Conservation (phyloP, 2,797 vertebrate genomes). For the Tangara arthus region DNA sequence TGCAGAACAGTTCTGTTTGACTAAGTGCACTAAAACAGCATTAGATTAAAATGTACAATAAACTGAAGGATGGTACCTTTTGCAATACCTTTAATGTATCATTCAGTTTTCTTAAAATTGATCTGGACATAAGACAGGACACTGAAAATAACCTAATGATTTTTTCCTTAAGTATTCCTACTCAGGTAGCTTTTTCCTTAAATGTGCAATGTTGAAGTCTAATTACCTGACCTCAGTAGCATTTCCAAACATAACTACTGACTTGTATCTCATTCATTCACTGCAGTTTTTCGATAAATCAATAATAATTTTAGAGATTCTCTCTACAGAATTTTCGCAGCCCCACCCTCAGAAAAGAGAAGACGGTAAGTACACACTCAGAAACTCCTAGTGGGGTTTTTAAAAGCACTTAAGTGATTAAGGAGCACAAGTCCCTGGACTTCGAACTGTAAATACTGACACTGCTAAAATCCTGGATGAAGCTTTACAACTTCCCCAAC, state of each 20-base stretch:
- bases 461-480: not conserved
- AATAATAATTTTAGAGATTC: not conserved
- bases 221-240: not conserved
- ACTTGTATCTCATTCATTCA: not conserved
- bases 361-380: not conserved
- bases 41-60: not conserved
- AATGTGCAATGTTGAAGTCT: not conserved
- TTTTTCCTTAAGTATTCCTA: not conserved
- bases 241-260: not conserved
- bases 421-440: constrained; percentile 6
- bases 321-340: not conserved
- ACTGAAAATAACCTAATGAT: not conserved
- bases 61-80: not conserved
- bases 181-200: not conserved
- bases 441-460: constrained; percentile 36
- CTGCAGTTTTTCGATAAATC: not conserved
- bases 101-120: not conserved
- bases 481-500: not conserved
- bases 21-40: not conserved
- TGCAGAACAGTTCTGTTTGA: not conserved
- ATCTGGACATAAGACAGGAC: not conserved
- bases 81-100: not conserved
- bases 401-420: constrained; percentile 8
- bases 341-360: not conserved
- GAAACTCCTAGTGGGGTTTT: not conserved